phyloP scores from a whole-genome alignment of 2,797 vertebrate species.

The Epinephelus awoara region DNA sequence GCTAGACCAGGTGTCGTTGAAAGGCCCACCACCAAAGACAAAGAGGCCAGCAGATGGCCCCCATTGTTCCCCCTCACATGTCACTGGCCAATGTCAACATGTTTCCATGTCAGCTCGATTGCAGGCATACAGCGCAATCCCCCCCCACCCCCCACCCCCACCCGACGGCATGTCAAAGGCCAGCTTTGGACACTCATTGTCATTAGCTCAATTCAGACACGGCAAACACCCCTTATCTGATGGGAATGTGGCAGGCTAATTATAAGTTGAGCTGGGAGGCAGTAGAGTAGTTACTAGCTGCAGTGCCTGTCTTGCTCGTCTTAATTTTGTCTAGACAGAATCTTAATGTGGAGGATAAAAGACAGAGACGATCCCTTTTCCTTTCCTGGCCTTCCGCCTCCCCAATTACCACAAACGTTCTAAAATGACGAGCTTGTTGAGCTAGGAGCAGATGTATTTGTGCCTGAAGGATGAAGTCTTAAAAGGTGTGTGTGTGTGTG shows the following conservation, averaged over 20 bases:
- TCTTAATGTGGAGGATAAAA: constrained; percentile 70
- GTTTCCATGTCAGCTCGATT: constrained; percentile 78
- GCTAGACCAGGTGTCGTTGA: constrained; percentile 74
- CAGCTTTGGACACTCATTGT: constrained; percentile 66
- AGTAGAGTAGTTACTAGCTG: constrained; percentile 45
- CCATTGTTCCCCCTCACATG: constrained; percentile 75
- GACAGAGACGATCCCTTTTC: constrained; percentile 43
- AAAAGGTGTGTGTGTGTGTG: constrained; percentile 41
- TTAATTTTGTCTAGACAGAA: constrained; percentile 68
- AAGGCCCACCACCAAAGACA: constrained; percentile 71
- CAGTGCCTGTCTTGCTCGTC: constrained; percentile 51
- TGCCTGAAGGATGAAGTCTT: constrained; percentile 67
- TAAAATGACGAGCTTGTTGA: constrained; percentile 73
- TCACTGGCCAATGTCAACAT: constrained; percentile 77
- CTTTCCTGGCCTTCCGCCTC: constrained; percentile 52
- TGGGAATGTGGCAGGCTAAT: constrained; percentile 70
- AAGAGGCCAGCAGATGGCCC: constrained; percentile 83
- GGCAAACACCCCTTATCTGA: constrained; percentile 77
- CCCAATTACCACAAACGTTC: constrained; percentile 58
- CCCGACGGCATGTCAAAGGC: constrained; percentile 66
- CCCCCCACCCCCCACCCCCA: background rate
- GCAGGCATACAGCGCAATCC: constrained; percentile 51
- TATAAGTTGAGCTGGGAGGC: constrained; percentile 64
- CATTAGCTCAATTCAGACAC: constrained; percentile 54
- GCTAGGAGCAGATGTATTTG: constrained; percentile 73